Percentiles rank a stretch among this genome's conserved stretches.
phyloP scores from a whole-genome alignment of 1,140 invertebrate species.

The Chelonus insularis region DNA sequence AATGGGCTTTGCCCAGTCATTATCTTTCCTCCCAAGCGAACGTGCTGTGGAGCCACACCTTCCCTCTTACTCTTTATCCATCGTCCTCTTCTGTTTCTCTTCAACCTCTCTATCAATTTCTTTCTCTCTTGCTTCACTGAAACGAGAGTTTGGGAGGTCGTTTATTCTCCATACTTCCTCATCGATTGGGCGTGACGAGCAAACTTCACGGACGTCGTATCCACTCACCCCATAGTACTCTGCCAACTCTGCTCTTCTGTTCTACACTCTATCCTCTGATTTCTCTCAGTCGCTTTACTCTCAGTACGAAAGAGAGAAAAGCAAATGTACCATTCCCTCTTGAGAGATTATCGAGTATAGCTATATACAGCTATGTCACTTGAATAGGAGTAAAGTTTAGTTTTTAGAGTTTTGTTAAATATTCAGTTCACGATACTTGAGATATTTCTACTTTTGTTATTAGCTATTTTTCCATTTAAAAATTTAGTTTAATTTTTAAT shows the following conservation, averaged over 20 bases:
- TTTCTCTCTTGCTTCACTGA: constrained; percentile 23
- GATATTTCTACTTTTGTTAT: too few species aligned
- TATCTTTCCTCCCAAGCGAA: constrained; percentile 21
- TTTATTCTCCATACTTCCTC: constrained; percentile 34
- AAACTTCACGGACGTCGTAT: constrained; percentile 30
- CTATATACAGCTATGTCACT: too few species aligned
- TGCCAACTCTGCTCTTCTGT: constrained; percentile 14
- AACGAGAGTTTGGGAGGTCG: constrained; percentile 35
- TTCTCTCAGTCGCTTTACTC: background rate
- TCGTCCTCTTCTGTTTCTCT: constrained; percentile 31
- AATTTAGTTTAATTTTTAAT: too few species aligned
- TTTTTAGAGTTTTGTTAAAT: too few species aligned
- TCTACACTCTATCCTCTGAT: constrained; percentile 14
- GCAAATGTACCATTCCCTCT: background rate
- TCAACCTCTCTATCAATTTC: constrained; percentile 34
- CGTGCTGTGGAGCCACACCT: constrained; percentile 1
- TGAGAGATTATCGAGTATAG: background rate
- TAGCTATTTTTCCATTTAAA: too few species aligned
- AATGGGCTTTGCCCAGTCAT: constrained; percentile 14
- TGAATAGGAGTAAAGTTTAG: background rate
- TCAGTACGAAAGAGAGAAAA: background rate
- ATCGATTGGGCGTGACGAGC: constrained; percentile 36
- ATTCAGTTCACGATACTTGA: too few species aligned
- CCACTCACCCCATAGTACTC: constrained; percentile 12
- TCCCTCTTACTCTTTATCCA: constrained; percentile 21